Conservation (phyloP, 2,113 vertebrate species). For the Chaetura pelagica region DNA sequence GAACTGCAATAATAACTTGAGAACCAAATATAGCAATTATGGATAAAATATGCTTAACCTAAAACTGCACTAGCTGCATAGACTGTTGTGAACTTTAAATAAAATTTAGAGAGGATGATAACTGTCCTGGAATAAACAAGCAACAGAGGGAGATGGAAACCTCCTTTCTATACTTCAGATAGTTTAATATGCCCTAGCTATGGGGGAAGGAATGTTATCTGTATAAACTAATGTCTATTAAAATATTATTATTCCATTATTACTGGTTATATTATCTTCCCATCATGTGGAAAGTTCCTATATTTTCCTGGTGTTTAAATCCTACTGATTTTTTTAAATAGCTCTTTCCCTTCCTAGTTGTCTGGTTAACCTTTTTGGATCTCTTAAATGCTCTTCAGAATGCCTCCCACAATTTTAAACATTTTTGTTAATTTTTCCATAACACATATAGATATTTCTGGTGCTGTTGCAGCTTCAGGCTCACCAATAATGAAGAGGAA, state of each 20-base stretch:
- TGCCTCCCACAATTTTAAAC: neutral
- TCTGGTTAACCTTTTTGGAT: neutral
- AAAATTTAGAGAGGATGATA: conserved; percentile 71
- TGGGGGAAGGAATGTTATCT: neutral
- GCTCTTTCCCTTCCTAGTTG: neutral
- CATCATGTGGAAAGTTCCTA: neutral
- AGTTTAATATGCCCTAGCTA: neutral
- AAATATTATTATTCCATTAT: conserved; percentile 15
- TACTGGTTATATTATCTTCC: neutral
- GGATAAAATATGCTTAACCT: conserved; percentile 87
- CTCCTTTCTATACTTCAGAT: neutral
- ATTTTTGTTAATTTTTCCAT: neutral
- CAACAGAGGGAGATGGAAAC: neutral
- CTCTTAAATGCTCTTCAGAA: neutral
- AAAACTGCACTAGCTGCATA: conserved; percentile 80
- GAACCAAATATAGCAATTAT: conserved; percentile 88
- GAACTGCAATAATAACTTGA: conserved; percentile 86
- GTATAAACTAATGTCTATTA: conserved; percentile 15
- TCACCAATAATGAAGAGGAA: neutral
- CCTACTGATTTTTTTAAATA: neutral
- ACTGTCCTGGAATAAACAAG: conserved; percentile 62
- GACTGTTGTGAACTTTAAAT: conserved; percentile 80
- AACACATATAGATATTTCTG: neutral
- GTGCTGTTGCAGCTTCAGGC: neutral
- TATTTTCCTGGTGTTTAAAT: neutral